phyloP scores from a whole-genome alignment of 1,140 invertebrate species.

The Brachionus rubens region DNA sequence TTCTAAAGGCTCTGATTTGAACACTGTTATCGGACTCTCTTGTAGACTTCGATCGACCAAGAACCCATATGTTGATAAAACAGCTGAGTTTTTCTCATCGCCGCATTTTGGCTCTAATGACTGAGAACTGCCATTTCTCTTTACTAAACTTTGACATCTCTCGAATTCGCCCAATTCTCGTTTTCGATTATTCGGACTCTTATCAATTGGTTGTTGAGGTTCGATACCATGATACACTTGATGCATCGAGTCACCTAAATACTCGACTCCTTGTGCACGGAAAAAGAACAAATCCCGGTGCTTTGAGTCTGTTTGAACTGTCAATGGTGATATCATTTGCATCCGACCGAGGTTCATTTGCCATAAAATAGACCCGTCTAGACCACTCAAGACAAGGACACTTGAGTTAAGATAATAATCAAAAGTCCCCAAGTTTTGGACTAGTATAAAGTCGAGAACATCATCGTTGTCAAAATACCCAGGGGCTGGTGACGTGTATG shows the following conservation, averaged over 20 bases:
- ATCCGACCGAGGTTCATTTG: background rate
- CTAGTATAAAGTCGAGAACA: constrained; percentile 54
- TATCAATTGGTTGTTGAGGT: constrained; percentile 1
- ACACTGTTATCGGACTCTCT: background rate
- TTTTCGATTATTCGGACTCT: background rate
- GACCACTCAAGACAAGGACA: background rate
- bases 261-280: background rate
- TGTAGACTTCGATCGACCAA: background rate
- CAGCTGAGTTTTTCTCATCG: background rate
- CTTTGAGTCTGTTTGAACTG: background rate
- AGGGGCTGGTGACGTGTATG: constrained; percentile 54
- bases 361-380: background rate
- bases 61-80: background rate
- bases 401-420: background rate
- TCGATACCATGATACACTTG: constrained; percentile 29
- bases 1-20: background rate
- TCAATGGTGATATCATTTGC: constrained; percentile 11
- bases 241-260: background rate
- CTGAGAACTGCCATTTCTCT: background rate
- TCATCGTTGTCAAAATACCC: constrained; percentile 57
- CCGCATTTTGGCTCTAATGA: background rate
- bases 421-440: constrained; percentile 50
- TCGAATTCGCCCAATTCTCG: background rate
- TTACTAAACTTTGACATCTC: constrained; percentile 6
- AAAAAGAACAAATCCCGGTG: constrained; percentile 12